Evolutionary conservation across 1,140 invertebrate species (phyloP).

Genomic region (Drosophila miranda): DNA sequence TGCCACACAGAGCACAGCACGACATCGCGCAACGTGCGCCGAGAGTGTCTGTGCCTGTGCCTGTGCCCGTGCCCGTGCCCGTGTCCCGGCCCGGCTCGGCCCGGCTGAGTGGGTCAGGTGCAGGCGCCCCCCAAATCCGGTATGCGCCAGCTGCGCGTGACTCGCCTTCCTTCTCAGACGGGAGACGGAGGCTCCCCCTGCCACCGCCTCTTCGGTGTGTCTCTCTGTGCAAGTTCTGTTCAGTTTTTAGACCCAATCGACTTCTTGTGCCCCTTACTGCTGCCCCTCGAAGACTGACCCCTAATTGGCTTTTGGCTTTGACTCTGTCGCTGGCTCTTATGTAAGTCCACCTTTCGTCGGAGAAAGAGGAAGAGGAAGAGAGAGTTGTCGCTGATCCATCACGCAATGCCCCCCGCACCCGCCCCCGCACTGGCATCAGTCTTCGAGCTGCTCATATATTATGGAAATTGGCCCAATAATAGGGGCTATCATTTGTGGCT

Average conservation of each 20-base stretch:
- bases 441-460: slow-evolving; percentile 6
- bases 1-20: no score
- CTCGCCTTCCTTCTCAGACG: slow-evolving; percentile 14
- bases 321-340: slow-evolving; percentile 20
- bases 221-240: not conserved
- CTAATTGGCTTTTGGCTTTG: slow-evolving; percentile 64
- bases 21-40: slow-evolving; percentile 39
- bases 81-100: not conserved
- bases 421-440: not conserved
- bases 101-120: slow-evolving; percentile 69
- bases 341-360: slow-evolving; percentile 31
- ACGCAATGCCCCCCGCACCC: slow-evolving; percentile 14
- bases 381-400: slow-evolving; percentile 5
- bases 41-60: not conserved
- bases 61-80: not conserved
- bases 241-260: slow-evolving; percentile 46
- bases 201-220: slow-evolving; percentile 9
- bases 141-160: slow-evolving; percentile 64
- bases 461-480: slow-evolving; percentile 43
- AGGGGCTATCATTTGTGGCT: slow-evolving; percentile 13
- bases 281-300: slow-evolving; percentile 29
- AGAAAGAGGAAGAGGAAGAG: not conserved
- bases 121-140: slow-evolving; percentile 28
- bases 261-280: not conserved
- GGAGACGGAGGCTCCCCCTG: not conserved